phyloP scores from a whole-genome alignment of 64 coral and sea anemone genomes.

The Stichodactyla mertensii region DNA sequence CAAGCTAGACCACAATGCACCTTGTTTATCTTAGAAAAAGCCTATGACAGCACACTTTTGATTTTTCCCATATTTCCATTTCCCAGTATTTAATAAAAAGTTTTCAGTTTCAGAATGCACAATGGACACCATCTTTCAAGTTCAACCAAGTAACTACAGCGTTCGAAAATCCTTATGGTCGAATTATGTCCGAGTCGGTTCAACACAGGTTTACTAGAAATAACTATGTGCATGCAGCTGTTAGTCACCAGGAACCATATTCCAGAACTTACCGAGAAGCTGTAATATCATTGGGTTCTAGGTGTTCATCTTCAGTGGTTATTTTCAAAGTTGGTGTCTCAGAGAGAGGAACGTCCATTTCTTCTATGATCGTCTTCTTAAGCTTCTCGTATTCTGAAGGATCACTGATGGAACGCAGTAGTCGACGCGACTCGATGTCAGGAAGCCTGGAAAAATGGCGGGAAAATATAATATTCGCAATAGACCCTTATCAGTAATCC shows the following conservation, averaged over 20 bases:
- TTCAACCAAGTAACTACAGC: no score
- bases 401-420: constrained; percentile 52
- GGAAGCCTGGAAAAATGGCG: background rate
- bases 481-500: no score
- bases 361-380: constrained; percentile 32
- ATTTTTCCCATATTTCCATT: no score
- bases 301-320: background rate
- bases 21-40: no score
- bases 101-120: no score
- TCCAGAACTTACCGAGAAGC: background rate
- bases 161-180: no score
- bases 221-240: background rate
- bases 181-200: no score
- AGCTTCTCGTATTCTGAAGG: constrained; percentile 55
- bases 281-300: background rate
- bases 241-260: background rate
- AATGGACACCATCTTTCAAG: no score
- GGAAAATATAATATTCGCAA: background rate
- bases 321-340: background rate
- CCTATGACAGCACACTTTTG: no score
- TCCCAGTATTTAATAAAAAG: no score
- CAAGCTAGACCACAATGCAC: no score
- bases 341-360: background rate
- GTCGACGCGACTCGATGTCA: constrained; percentile 23
- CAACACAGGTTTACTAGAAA: no score